Percentiles rank a stretch among this genome's conserved stretches.
phyloP scores from a whole-genome alignment of 2,888 invertebrate genomes.

The Dinocampus coccinellae region DNA sequence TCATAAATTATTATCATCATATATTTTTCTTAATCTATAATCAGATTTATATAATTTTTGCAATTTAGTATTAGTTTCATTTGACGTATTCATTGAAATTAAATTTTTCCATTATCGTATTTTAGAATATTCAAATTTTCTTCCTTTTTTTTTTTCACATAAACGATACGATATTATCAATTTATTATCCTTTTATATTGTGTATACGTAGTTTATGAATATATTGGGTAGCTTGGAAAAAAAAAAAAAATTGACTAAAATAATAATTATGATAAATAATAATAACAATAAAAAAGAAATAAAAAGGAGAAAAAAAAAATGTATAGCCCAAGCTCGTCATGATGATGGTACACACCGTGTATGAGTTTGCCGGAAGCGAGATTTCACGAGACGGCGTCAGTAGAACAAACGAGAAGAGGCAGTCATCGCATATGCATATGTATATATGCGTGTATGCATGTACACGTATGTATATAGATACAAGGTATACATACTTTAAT shows the following conservation, averaged over 20 bases:
- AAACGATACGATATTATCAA: not conserved
- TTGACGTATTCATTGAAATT: not conserved
- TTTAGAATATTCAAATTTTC: not conserved
- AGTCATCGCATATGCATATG: conserved; percentile 8
- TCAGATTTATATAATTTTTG: too few relatives aligned
- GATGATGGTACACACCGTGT: not conserved
- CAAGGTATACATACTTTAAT: not conserved
- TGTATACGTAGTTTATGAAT: not conserved
- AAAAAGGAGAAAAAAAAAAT: not conserved
- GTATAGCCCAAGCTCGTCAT: not conserved
- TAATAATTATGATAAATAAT: too few relatives aligned
- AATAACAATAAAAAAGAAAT: not conserved
- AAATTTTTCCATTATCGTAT: too few relatives aligned
- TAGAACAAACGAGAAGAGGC: conserved; percentile 15
- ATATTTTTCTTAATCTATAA: too few relatives aligned
- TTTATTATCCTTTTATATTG: not conserved
- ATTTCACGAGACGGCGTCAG: conserved; percentile 13
- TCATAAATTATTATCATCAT: not conserved
- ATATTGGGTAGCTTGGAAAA: not conserved
- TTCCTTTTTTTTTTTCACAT: too few relatives aligned
- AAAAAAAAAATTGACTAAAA: not conserved
- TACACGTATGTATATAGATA: conserved; percentile 3
- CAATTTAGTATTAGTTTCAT: not conserved
- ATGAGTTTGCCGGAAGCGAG: conserved; percentile 7
- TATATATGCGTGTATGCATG: not conserved